These are phyloP conservation scores for Enteromius viviparus DNA, from an alignment of 2,797 vertebrate species.

Conservation along the genomic window DNA sequence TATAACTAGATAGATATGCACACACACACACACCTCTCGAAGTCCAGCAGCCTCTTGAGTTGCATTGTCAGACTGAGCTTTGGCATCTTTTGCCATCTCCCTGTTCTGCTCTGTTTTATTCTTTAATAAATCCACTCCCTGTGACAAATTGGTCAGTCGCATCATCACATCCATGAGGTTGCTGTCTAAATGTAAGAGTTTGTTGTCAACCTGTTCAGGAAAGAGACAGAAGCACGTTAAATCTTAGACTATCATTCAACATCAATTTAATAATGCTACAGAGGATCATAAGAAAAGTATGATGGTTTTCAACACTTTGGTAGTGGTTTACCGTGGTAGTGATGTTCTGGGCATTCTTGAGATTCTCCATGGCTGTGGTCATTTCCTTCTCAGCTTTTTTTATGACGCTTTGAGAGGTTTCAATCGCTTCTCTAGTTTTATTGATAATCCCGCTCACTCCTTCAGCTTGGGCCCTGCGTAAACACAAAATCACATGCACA, in stretches of 20 bases:
- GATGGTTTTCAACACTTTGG: neutral
- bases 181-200: slow-evolving; percentile 70
- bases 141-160: slow-evolving; percentile 75
- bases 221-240: neutral
- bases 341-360: slow-evolving; percentile 70
- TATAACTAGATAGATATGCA: neutral
- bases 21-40: slow-evolving; percentile 71
- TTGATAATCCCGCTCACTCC: slow-evolving; percentile 67
- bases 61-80: slow-evolving; percentile 70
- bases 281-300: neutral
- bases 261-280: neutral
- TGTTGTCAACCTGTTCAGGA: slow-evolving; percentile 71
- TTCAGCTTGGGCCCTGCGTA: slow-evolving; percentile 74
- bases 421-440: slow-evolving; percentile 70
- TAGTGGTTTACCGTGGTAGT: slow-evolving; percentile 66
- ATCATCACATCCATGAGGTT: slow-evolving; percentile 77
- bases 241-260: neutral
- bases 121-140: slow-evolving; percentile 70
- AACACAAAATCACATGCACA: slow-evolving; percentile 41
- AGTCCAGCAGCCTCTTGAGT: slow-evolving; percentile 68
- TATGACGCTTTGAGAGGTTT: slow-evolving; percentile 67
- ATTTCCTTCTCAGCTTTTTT: slow-evolving; percentile 70
- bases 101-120: slow-evolving; percentile 72
- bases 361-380: slow-evolving; percentile 65
- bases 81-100: slow-evolving; percentile 72